Evolutionary conservation across 2,797 vertebrate species (phyloP).

Genomic region (Centroberyx gerrardi): DNA sequence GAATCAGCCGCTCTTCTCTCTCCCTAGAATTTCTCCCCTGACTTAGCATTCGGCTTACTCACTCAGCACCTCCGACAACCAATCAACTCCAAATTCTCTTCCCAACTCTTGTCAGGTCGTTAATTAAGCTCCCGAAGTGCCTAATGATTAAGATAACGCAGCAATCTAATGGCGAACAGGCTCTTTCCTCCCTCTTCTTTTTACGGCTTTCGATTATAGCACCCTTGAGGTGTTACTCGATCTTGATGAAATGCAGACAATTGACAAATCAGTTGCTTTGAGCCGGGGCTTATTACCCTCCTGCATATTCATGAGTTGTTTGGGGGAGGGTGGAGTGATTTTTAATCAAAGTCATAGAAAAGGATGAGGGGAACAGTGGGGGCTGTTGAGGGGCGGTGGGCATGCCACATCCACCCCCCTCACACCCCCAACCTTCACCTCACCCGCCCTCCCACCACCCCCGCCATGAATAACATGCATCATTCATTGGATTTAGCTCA

Average conservation of each 20-base stretch:
- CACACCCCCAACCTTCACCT: slow-evolving; percentile 24
- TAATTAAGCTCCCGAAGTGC: slow-evolving; percentile 86
- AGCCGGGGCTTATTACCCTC: slow-evolving; percentile 77
- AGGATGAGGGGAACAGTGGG: slow-evolving; percentile 69
- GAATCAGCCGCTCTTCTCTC: slow-evolving; percentile 81
- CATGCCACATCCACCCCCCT: slow-evolving; percentile 39
- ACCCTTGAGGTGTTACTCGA: slow-evolving; percentile 88
- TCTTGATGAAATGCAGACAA: slow-evolving; percentile 89
- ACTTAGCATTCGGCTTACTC: slow-evolving; percentile 81
- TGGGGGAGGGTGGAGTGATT: slow-evolving; percentile 78
- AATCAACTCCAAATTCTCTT: slow-evolving; percentile 79
- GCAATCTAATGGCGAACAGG: slow-evolving; percentile 83
- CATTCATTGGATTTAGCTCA: slow-evolving; percentile 86
- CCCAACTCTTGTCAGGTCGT: slow-evolving; percentile 80
- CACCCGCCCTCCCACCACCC: slow-evolving; percentile 44
- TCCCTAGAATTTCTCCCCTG: slow-evolving; percentile 73
- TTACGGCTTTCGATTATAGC: slow-evolving; percentile 83
- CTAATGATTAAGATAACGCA: slow-evolving; percentile 87
- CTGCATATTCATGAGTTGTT: slow-evolving; percentile 91
- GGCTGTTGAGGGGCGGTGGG: slow-evolving; percentile 52
- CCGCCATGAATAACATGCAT: slow-evolving; percentile 83
- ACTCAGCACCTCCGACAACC: slow-evolving; percentile 78
- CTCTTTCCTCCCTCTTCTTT: slow-evolving; percentile 81
- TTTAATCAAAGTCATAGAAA: slow-evolving; percentile 92
- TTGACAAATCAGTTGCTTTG: slow-evolving; percentile 91